A percentile compares a stretch with the other conserved stretches of the same genome.
Conservation (phyloP, 2,113 vertebrate species). For the Macrotis lagotis region DNA sequence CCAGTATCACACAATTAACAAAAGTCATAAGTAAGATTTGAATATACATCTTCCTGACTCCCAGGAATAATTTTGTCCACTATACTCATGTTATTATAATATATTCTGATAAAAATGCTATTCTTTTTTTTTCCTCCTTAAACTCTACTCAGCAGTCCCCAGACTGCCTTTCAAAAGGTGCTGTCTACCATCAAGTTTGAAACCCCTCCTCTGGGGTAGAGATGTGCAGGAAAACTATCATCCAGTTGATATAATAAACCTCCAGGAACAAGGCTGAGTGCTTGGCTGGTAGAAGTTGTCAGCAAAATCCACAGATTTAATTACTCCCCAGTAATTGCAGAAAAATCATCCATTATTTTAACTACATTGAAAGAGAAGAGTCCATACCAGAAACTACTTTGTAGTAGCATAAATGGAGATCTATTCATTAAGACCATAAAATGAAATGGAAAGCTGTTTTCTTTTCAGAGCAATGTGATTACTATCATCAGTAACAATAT, state of each 20-base stretch:
- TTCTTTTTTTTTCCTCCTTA: background rate
- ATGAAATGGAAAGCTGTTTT: slow-evolving; percentile 74
- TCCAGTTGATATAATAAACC: slow-evolving; percentile 69
- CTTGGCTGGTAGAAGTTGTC: slow-evolving; percentile 59
- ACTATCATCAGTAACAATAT: slow-evolving; percentile 69
- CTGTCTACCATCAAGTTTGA: slow-evolving; percentile 35
- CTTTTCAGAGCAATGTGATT: slow-evolving; percentile 71
- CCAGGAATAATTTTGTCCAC: background rate
- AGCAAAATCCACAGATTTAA: slow-evolving; percentile 76
- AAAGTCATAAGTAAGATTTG: background rate
- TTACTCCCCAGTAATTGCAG: slow-evolving; percentile 76
- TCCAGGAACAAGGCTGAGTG: slow-evolving; percentile 56
- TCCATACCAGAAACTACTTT: slow-evolving; percentile 67
- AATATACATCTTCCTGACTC: background rate
- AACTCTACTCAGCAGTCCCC: background rate
- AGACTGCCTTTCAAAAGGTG: slow-evolving; percentile 40
- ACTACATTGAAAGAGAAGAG: slow-evolving; percentile 66
- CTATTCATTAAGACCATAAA: slow-evolving; percentile 75
- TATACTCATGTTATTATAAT: background rate
- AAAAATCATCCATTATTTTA: slow-evolving; percentile 77
- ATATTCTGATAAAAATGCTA: slow-evolving; percentile 5
- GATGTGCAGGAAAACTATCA: slow-evolving; percentile 41
- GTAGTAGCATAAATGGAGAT: slow-evolving; percentile 65
- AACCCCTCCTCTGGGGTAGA: slow-evolving; percentile 27
- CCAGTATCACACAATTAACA: background rate